Evolutionary conservation across 2,113 vertebrate genomes (phyloP).

Genomic region (Carettochelys insculpta): DNA sequence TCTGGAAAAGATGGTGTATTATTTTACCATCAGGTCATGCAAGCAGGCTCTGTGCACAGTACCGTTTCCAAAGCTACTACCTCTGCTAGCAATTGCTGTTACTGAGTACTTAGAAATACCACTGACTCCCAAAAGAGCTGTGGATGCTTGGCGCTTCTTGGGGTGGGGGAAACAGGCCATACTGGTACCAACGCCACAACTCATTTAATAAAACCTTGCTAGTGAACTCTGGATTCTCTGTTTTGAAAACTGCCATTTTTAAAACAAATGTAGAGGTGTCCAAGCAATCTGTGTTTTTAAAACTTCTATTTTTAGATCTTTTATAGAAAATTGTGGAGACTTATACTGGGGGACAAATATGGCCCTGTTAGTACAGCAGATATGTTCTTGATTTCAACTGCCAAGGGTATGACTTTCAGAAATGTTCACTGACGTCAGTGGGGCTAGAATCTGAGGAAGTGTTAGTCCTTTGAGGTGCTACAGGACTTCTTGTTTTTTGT

Average conservation of each 20-base stretch:
- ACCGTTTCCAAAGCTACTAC: background rate
- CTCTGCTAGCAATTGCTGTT: background rate
- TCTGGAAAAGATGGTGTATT: background rate
- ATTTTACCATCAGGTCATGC: background rate
- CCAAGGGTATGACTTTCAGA: background rate
- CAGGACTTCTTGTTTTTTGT: too few species aligned
- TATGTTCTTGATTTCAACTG: background rate
- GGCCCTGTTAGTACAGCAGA: background rate
- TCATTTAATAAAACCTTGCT: background rate
- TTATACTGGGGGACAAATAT: background rate
- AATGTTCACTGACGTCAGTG: background rate
- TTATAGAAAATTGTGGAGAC: background rate
- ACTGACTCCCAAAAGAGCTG: background rate
- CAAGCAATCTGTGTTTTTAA: background rate
- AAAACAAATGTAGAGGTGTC: background rate
- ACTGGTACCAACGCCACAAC: background rate
- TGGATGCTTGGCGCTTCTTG: background rate
- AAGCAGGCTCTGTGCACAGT: background rate
- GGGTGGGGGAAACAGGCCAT: background rate
- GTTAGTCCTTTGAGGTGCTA: too few species aligned
- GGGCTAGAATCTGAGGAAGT: too few species aligned
- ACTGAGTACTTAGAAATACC: background rate
- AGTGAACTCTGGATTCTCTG: background rate
- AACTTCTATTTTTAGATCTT: background rate
- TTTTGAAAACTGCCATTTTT: background rate